Evolutionary conservation across 2,888 invertebrate genomes (phyloP), one percentile per base, ranked within the genome.

Genomic region (Deilephila elpenor): DNA sequence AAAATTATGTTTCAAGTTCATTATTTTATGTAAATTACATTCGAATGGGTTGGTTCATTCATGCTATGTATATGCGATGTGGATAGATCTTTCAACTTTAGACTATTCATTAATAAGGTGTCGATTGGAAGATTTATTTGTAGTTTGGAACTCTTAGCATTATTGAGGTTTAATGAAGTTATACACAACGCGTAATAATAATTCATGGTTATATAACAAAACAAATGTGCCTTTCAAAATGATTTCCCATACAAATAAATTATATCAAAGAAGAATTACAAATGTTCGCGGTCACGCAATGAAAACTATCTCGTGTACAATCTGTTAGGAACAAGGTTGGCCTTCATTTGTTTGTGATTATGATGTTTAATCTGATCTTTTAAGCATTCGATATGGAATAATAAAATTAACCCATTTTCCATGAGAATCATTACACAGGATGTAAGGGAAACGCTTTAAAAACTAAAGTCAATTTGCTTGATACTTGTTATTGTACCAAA

Each of bases 291-390:
- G 56, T 59, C 61, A 71, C 61, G 71, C 37, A 51, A 71, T 59
- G 44, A 60, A 44, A 71, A 61, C 71, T 71, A 71, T 71, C 71
- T 71, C 71, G 29, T n/a, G 60, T n/a, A 56, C 56, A 56, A 71
- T 71, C 71, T 59, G 59, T 20, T 29, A 67, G 1, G 3, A 6
- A 67, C 44, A 25, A 67, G 25, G 67, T 17, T 17, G 67, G 17
- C 67, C 67, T 67, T 67, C 67, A 51, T 67, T 51, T 51, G 67
- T 67, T 25, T 67, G 6, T 11, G 32, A 64, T 67, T 25, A 44
- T 25, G 20, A 67, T 51, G 51, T 25, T 20, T 25, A 17, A 67
- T 44, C 25, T 20, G 20, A 44, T 20, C 64, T 20, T 64, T 19
- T 19, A 32, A 17, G 14, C 11, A 17, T 61, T 67, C 4, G 32